phyloP scores from a whole-genome alignment of 2,113 vertebrate genomes.

The Silurus meridionalis region DNA sequence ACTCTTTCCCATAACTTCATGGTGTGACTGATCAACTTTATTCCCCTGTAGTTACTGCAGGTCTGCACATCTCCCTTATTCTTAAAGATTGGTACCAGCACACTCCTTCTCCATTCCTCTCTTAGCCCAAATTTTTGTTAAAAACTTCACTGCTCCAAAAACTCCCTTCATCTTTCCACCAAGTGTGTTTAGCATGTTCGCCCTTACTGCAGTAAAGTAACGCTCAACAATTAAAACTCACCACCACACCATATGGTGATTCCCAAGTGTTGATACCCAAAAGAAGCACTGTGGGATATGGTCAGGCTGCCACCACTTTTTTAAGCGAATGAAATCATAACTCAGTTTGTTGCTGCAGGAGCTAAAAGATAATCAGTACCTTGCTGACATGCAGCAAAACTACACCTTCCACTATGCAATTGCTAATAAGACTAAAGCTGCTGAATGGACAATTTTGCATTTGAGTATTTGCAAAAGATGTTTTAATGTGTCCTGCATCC shows the following conservation, averaged over 20 bases:
- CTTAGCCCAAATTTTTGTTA: no score
- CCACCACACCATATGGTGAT: not conserved
- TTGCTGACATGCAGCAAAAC: not conserved
- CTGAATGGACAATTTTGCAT: not conserved
- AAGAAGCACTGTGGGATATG: not conserved
- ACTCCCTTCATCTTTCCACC: not conserved
- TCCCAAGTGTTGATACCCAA: not conserved
- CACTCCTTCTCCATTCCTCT: no score
- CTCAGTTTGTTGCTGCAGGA: not conserved
- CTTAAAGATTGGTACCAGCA: no score
- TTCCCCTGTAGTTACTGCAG: no score
- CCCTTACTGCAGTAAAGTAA: not conserved
- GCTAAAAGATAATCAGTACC: not conserved
- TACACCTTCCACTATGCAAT: not conserved
- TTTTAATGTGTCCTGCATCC: not conserved
- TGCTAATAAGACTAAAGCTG: not conserved
- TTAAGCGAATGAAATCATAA: not conserved
- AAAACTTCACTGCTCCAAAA: no score
- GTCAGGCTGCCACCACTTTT: not conserved
- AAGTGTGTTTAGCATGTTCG: not conserved
- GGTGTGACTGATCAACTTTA: no score
- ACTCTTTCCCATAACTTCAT: no score
- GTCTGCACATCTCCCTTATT: no score
- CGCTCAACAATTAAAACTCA: not conserved
- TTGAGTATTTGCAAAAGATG: not conserved